These are phyloP conservation scores for Drosophila nigrodunni DNA, from an alignment of 1,140 invertebrate genomes.

Conservation along the genomic window DNA sequence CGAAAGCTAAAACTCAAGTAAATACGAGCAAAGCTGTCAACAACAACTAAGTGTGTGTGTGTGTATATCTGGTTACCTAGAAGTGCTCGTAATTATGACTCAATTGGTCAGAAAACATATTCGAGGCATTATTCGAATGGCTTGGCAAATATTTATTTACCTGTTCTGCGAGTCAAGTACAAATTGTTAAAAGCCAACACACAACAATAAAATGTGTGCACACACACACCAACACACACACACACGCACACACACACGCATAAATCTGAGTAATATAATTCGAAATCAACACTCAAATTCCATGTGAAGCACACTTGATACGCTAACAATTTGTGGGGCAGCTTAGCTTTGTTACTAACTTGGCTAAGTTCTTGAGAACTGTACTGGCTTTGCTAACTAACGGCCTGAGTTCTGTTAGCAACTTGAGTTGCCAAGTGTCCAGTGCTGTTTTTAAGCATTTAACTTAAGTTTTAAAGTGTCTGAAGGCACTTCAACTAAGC, in stretches of 20 bases:
- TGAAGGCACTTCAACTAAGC: too few species aligned
- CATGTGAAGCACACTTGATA: constrained; percentile 32
- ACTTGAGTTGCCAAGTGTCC: too few species aligned
- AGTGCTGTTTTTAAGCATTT: too few species aligned
- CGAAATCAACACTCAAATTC: constrained; percentile 45
- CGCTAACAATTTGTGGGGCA: constrained; percentile 9
- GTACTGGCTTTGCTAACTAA: too few species aligned
- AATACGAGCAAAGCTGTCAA: not conserved
- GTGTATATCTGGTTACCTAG: not conserved
- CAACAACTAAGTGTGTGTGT: too few species aligned
- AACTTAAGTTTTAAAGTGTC: too few species aligned
- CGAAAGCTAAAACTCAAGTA: not conserved
- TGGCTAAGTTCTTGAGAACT: not conserved
- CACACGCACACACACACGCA: constrained; percentile 24
- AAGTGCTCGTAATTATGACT: constrained; percentile 51
- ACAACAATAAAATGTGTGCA: not conserved
- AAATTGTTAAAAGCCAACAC: constrained; percentile 34
- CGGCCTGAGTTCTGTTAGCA: too few species aligned
- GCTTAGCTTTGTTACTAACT: not conserved
- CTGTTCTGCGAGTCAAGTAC: constrained; percentile 46
- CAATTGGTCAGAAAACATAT: constrained; percentile 50
- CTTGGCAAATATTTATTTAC: constrained; percentile 57
- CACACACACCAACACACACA: not conserved
- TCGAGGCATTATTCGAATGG: constrained; percentile 50
- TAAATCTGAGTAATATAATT: constrained; percentile 50